Conservation (phyloP, 2,888 invertebrate species). For the Oxytorus armatus region DNA sequence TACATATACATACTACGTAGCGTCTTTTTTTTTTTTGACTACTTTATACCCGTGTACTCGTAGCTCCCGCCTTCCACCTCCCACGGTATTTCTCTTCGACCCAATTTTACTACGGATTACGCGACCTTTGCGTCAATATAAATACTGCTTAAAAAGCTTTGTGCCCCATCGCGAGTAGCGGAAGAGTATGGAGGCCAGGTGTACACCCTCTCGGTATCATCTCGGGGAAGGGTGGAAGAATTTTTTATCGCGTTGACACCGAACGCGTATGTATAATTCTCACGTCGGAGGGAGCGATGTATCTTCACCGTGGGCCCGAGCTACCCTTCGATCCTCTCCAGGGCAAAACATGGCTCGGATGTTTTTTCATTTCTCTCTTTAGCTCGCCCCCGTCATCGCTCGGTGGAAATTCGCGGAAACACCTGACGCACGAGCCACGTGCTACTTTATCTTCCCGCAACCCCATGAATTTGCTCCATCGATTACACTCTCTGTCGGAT, state of each 20-base stretch:
- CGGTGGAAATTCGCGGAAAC: slow-evolving; percentile 52
- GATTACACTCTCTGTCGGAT: slow-evolving; percentile 48
- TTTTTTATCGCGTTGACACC: not conserved
- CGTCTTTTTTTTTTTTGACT: slow-evolving; percentile 14
- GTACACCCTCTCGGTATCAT: not conserved
- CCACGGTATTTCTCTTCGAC: slow-evolving; percentile 23
- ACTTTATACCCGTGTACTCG: not conserved
- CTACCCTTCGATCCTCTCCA: slow-evolving; percentile 21
- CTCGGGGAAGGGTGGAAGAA: not conserved
- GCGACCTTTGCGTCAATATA: slow-evolving; percentile 46
- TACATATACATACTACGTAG: not conserved
- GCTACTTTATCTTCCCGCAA: slow-evolving; percentile 50
- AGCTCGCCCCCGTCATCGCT: slow-evolving; percentile 33
- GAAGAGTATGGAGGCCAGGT: not conserved
- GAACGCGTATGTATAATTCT: not conserved
- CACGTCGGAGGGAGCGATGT: not conserved
- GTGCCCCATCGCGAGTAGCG: slow-evolving; percentile 15
- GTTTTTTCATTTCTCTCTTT: slow-evolving; percentile 3
- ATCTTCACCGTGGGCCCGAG: not conserved
- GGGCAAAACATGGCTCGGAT: slow-evolving; percentile 5
- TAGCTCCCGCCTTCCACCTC: slow-evolving; percentile 19
- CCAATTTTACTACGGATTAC: slow-evolving; percentile 21
- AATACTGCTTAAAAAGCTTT: slow-evolving; percentile 39
- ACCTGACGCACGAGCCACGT: slow-evolving; percentile 54
- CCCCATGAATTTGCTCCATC: slow-evolving; percentile 60